These are phyloP conservation scores for Origma solitaria DNA, from an alignment of 2,113 vertebrate genomes.

Conservation along the genomic window DNA sequence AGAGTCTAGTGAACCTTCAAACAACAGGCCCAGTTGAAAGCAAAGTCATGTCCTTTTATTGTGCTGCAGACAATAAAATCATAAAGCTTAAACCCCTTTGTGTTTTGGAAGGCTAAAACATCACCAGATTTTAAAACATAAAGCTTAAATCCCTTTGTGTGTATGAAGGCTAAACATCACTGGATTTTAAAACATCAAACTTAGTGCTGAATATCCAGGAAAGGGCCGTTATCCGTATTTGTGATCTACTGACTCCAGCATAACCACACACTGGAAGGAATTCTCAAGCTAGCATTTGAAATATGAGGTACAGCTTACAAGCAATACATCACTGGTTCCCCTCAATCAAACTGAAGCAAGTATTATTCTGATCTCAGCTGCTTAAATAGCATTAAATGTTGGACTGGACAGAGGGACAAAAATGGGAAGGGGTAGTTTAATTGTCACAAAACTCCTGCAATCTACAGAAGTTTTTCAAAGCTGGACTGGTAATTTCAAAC, in stretches of 20 bases:
- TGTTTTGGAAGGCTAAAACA: slow-evolving; percentile 27
- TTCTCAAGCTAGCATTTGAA: background rate
- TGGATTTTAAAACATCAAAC: background rate
- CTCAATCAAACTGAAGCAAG: background rate
- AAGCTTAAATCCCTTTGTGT: slow-evolving; percentile 35
- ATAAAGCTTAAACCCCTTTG: slow-evolving; percentile 46
- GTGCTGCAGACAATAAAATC: slow-evolving; percentile 54
- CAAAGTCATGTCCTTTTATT: slow-evolving; percentile 51
- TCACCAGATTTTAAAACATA: slow-evolving; percentile 45
- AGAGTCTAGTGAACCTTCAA: slow-evolving; percentile 43
- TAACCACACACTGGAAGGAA: background rate
- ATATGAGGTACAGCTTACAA: background rate
- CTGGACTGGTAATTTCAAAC: background rate
- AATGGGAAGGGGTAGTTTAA: background rate
- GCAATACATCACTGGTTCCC: background rate
- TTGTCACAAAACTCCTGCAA: background rate
- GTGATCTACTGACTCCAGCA: slow-evolving; percentile 34
- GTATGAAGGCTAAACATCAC: background rate
- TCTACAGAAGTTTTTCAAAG: background rate
- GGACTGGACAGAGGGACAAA: background rate
- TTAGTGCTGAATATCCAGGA: slow-evolving; percentile 32
- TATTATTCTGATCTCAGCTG: background rate
- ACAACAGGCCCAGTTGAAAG: slow-evolving; percentile 42
- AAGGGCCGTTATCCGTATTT: background rate
- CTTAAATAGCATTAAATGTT: background rate